Percentiles rank a stretch among this genome's conserved stretches.
Evolutionary conservation across 2,113 vertebrate genomes (phyloP).

Genomic region (Martes martes): DNA sequence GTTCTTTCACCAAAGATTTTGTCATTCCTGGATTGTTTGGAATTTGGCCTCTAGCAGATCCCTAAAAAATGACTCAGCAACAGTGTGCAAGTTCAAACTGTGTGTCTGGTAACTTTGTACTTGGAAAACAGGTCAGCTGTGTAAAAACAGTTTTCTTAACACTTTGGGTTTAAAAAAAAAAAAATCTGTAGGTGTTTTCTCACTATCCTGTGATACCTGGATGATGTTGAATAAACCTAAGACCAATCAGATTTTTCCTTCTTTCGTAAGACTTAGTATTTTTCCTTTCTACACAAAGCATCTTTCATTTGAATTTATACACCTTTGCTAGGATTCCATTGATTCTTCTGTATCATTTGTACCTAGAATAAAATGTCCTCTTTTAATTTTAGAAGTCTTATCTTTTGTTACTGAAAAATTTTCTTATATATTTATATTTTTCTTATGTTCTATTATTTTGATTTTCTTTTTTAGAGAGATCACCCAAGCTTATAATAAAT

Average conservation of each 20-base stretch:
- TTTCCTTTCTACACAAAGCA: neutral
- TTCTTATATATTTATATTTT: neutral
- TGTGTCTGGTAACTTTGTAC: neutral
- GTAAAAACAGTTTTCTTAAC: neutral
- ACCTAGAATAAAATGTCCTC: neutral
- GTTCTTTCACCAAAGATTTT: neutral
- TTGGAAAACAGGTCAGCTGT: neutral
- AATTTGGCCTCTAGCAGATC: neutral
- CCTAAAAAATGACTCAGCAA: neutral
- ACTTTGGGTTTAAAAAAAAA: neutral
- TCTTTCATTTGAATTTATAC: neutral
- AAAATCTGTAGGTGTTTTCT: neutral
- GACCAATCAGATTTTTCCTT: neutral
- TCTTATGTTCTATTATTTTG: neutral
- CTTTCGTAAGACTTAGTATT: neutral
- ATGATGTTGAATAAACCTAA: neutral
- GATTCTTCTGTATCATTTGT: neutral
- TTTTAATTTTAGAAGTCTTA: neutral
- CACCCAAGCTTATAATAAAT: neutral
- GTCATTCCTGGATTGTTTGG: neutral
- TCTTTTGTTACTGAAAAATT: neutral
- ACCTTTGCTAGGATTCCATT: neutral
- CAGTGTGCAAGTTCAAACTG: neutral
- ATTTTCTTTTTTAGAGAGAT: neutral
- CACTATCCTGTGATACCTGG: neutral